Base-by-base conservation (phyloP, 2,113 vertebrate species). In the Pagrus major region DNA sequence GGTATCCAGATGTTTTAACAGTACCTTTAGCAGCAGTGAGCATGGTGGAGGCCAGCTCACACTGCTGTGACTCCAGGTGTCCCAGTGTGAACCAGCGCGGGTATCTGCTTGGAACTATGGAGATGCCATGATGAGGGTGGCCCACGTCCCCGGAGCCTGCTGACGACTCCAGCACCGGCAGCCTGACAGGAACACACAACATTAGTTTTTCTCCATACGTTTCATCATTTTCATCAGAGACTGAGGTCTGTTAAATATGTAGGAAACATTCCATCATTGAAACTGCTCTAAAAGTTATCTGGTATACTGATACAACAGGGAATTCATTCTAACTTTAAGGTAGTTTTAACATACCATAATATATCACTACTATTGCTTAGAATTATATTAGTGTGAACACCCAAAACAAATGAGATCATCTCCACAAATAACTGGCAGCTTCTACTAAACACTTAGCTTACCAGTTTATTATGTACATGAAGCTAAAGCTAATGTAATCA, bases 41-140 rank as follows among this genome's bases (percentile, higher is more conserved):
- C 98, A 99, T 99, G 91, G 98, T 99, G 55, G 98, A 99, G 71
- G 98, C 98, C 88, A 99, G 94, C 90, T 99, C 98, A 0, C 98
- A 99, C 94, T 99, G 98, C 94, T 99, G 98, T 0, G 98, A 98
- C 94, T 99, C 98, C 95, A 99, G 94, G 89, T 99, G 98, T 15
- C 98, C 98, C 85, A 99, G 95, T 2, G 98, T 99, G 93, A 99
- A 99, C 98, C 98, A 99, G 76, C 98, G 97, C 0, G 98, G 98
- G 88, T 99, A 99, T 74, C 98, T 94, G 85, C 96, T 99, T 11
- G 98, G 97, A 14, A 99, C 97, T 55, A 99, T 96, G 2, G 98
- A 99, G 80, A 98, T 97, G 87, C 97, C 95, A 35, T 99, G 98
- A 88, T 99, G 97, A 67, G 97, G 95, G 87, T 99, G 98, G 14